Evolutionary conservation across 37 sponge, comb jelly and placozoan species (phyloP).

Genomic region (Aplysina aerophoba): DNA sequence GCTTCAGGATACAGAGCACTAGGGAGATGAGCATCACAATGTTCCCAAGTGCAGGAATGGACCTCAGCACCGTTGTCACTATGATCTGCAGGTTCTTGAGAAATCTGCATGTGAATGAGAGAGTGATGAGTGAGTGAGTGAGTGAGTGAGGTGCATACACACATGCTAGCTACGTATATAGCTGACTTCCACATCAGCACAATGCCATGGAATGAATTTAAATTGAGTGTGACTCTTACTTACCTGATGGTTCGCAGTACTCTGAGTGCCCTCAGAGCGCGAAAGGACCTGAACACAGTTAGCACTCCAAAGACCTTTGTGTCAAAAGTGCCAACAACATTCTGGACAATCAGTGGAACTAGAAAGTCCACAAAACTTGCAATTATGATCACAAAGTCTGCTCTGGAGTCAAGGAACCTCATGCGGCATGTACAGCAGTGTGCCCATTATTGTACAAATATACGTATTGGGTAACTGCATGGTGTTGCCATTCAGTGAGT

Average conservation of each 20-base stretch:
- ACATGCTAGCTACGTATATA: background rate
- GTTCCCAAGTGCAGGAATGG: constrained; percentile 84
- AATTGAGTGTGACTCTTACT: background rate
- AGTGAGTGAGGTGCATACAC: background rate
- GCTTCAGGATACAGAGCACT: constrained; percentile 65
- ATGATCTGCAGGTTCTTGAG: constrained; percentile 86
- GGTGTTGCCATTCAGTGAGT: background rate
- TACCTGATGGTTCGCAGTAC: constrained; percentile 79
- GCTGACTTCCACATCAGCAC: too few relatives aligned
- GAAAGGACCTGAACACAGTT: constrained; percentile 53
- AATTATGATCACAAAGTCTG: constrained; percentile 60
- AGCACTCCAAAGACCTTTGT: constrained; percentile 57
- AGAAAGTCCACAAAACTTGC: constrained; percentile 65
- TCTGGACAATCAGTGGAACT: constrained; percentile 64
- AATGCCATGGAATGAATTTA: background rate
- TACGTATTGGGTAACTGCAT: too few relatives aligned
- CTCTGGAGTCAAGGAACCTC: background rate
- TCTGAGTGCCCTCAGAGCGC: constrained; percentile 78
- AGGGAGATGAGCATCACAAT: constrained; percentile 78
- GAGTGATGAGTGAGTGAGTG: background rate
- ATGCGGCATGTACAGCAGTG: background rate
- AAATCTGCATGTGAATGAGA: constrained; percentile 39
- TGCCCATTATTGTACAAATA: background rate
- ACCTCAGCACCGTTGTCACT: constrained; percentile 72
- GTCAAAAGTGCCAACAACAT: constrained; percentile 50